A percentile compares a stretch with the other conserved stretches of the same genome.
These are phyloP conservation scores for Caenorhabditis sp. DNA, from an alignment of 2,888 invertebrate species.

Conservation along the genomic window DNA sequence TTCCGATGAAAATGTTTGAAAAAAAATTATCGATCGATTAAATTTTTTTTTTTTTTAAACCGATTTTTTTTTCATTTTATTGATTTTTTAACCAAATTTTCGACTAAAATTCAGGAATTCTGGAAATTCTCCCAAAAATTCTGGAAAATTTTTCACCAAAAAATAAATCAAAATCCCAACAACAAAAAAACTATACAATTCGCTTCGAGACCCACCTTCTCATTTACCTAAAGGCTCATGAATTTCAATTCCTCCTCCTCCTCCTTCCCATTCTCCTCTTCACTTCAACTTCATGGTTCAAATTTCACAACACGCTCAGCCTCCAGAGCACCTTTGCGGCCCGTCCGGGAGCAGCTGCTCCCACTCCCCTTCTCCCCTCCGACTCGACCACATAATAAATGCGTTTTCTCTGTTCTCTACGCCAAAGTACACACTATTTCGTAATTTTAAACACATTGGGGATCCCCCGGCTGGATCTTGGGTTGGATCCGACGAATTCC, in stretches of 20 bases:
- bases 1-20: no score
- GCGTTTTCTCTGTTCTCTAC: background rate
- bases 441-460: conserved; percentile 7
- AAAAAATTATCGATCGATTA: background rate
- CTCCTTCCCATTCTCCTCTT: no score
- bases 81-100: no score
- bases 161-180: no score
- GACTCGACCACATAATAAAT: conserved; percentile 45
- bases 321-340: conserved; percentile 35
- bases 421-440: conserved; percentile 1
- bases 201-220: no score
- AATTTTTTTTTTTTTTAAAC: background rate
- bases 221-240: conserved; percentile 37
- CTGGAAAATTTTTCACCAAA: no score
- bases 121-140: no score
- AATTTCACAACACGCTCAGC: conserved; percentile 44
- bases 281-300: conserved; percentile 12
- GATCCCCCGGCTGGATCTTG: background rate
- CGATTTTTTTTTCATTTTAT: no score
- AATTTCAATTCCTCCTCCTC: conserved; percentile 10
- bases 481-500: background rate
- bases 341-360: conserved; percentile 18
- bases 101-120: no score
- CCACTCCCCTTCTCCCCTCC: background rate
- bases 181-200: no score